Percentiles rank a stretch among this genome's conserved stretches.
These are phyloP conservation scores for Choloepus hoffmanni DNA, from an alignment of 2,113 vertebrate genomes.

Conservation along the genomic window DNA sequence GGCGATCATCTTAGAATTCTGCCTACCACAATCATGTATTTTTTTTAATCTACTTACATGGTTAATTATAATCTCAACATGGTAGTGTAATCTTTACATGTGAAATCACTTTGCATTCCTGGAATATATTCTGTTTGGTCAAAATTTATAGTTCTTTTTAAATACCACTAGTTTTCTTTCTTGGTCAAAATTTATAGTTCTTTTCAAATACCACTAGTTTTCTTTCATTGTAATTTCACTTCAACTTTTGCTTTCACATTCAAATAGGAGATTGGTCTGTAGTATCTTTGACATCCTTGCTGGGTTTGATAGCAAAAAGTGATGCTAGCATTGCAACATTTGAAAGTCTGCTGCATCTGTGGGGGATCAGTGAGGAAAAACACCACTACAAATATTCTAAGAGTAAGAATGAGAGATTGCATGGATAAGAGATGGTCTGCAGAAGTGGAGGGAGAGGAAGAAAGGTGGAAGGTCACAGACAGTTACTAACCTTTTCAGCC, in stretches of 20 bases:
- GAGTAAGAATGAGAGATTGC: neutral
- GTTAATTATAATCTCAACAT: neutral
- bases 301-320: neutral
- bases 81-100: neutral
- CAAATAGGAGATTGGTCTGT: neutral
- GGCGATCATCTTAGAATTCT: neutral
- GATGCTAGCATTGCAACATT: neutral
- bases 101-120: neutral
- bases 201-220: neutral
- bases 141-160: constrained; percentile 9
- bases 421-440: neutral
- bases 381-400: neutral
- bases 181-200: constrained; percentile 10
- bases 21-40: neutral
- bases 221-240: neutral
- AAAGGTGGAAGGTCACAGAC: neutral
- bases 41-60: neutral
- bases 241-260: neutral
- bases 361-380: neutral
- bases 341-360: neutral
- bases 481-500: neutral
- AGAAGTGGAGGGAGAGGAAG: neutral
- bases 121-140: neutral
- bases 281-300: neutral
- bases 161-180: neutral